Evolutionary conservation across 2,888 invertebrate species (phyloP).

Genomic region (Melanophora roralis): DNA sequence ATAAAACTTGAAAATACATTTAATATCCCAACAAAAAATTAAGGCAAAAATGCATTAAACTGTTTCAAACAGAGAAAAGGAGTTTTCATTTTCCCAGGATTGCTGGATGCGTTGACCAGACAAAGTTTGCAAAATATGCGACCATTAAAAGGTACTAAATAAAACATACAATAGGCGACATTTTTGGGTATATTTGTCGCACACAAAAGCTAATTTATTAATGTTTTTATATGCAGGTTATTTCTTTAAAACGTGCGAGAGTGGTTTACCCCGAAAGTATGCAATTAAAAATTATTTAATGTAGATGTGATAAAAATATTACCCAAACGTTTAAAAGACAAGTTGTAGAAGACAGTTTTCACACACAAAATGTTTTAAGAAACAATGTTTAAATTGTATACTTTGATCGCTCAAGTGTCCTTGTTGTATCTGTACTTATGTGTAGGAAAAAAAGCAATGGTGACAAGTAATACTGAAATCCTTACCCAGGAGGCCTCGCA

Average conservation of each 20-base stretch:
- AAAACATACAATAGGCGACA: not conserved
- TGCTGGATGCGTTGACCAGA: not conserved
- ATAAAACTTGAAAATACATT: not conserved
- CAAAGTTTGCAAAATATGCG: not conserved
- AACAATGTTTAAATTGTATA: no score
- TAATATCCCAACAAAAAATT: conserved; percentile 22
- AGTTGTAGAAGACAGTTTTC: conserved; percentile 14
- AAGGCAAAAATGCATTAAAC: no score
- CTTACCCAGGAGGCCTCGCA: conserved; percentile 26
- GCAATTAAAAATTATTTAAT: conserved; percentile 42
- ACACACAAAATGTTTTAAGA: not conserved
- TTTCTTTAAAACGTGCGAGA: conserved; percentile 23
- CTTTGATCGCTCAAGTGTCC: no score
- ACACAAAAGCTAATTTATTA: conserved; percentile 23
- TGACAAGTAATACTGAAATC: conserved; percentile 58
- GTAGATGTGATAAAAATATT: conserved; percentile 20
- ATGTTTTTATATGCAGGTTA: conserved; percentile 43
- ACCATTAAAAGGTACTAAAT: conserved; percentile 5
- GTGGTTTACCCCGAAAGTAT: conserved; percentile 18
- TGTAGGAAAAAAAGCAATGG: conserved; percentile 34
- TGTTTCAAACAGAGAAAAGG: no score
- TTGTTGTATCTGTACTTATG: no score
- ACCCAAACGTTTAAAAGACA: not conserved
- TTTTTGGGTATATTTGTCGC: conserved; percentile 1
- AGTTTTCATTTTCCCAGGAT: no score